A percentile compares a stretch with the other conserved stretches of the same genome.
phyloP scores from a whole-genome alignment of 2,797 vertebrate species.

The Eupleurogrammus muticus region DNA sequence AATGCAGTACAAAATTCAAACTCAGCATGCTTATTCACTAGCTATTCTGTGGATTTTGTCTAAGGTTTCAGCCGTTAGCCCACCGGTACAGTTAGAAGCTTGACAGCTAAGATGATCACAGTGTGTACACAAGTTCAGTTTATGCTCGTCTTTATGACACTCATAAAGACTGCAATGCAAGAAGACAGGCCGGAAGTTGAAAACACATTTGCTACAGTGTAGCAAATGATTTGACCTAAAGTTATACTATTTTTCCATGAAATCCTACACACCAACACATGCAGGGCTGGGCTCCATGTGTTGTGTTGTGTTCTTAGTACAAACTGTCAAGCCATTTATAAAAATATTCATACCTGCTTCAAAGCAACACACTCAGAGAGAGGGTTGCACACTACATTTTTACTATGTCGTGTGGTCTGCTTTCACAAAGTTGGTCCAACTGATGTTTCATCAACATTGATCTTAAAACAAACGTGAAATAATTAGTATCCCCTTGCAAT shows the following conservation, averaged over 20 bases:
- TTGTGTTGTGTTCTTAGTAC: background rate
- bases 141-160: background rate
- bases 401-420: too few relatives aligned
- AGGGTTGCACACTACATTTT: too few relatives aligned
- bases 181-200: background rate
- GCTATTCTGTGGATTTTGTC: background rate
- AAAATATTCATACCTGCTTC: background rate
- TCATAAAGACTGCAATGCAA: background rate
- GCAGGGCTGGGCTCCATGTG: background rate
- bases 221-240: background rate
- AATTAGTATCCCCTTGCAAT: too few relatives aligned
- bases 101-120: background rate
- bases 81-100: background rate
- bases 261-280: background rate
- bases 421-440: too few relatives aligned
- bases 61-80: background rate
- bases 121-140: background rate
- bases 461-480: too few relatives aligned
- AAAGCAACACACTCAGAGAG: background rate
- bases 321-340: background rate
- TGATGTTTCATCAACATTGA: too few relatives aligned
- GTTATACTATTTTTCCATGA: too few relatives aligned
- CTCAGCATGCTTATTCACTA: background rate
- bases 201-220: conserved; percentile 1
- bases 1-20: background rate